A percentile compares a stretch with the other conserved stretches of the same genome.
These are phyloP conservation scores for Phalloptychus januarius DNA, from an alignment of 2,797 vertebrate species.

Conservation along the genomic window DNA sequence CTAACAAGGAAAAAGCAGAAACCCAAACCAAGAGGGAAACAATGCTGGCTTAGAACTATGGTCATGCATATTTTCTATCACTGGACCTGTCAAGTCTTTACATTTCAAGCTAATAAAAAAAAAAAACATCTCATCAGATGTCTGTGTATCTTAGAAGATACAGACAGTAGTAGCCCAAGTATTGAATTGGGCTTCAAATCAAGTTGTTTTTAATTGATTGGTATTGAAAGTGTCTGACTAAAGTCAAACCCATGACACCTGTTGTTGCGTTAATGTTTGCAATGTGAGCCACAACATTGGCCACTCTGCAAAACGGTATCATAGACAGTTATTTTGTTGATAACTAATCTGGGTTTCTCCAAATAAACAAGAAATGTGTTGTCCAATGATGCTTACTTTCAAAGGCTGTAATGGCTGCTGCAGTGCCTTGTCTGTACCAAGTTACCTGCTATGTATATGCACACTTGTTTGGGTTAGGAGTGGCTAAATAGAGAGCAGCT, in stretches of 20 bases:
- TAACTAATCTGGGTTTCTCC: background rate
- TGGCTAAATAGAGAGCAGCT: background rate
- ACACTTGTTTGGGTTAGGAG: background rate
- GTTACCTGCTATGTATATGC: background rate
- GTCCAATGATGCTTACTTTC: background rate
- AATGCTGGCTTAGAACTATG: background rate
- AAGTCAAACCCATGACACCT: background rate
- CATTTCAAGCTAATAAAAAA: conserved; percentile 12
- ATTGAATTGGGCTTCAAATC: background rate
- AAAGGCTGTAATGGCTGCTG: background rate
- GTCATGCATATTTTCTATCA: background rate
- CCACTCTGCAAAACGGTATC: background rate
- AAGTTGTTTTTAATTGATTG: background rate
- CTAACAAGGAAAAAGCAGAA: conserved; percentile 77
- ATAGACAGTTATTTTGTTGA: background rate
- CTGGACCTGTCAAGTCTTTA: background rate
- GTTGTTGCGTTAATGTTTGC: background rate
- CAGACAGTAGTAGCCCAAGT: background rate
- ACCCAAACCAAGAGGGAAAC: conserved; percentile 19
- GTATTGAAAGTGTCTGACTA: background rate
- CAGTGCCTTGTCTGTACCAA: background rate
- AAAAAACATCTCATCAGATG: background rate
- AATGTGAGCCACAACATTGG: background rate
- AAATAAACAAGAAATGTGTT: background rate
- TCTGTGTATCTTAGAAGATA: too few species aligned